Base-by-base conservation (phyloP, 2,888 invertebrate genomes). In the Caenorhabditis sinica region DNA sequence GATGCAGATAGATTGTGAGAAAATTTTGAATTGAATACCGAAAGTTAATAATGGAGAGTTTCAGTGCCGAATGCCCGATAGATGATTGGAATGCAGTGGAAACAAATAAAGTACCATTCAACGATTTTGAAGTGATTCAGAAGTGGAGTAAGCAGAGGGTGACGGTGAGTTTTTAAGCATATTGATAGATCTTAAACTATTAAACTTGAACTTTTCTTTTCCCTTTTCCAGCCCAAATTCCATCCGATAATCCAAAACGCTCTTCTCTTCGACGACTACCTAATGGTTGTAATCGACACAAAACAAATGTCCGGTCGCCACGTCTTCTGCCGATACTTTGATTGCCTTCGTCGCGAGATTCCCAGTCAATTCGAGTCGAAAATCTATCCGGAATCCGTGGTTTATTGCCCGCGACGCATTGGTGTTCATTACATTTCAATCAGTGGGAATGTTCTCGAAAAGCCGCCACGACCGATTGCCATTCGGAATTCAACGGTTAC, bases 341-440 rank as follows among this genome's bases (percentile, higher is more conserved):
- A 77, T 61, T 77, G 77, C 30, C 60, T 61, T 23, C 77, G 77
- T 1, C 68, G 69, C 25, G 77, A 77, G 69, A 77, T 77, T 69
- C 77, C 68, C 45, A 68, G 60, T 33, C 69, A 68, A 53, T 77
- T 69, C 61, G 77, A 68, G 68, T 77, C 77, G 68, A 68, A 60
- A 61, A 69, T 77, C 77, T 69, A 69, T 63, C 77, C 77, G 61
- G 77, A 77, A 63, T 68, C 77, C 9, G 61, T 69, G 51, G 77
- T 69, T 61, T 77, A 77, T 69, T 77, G 77, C 40, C 69, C 69
- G 40, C 60, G 77, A 68, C 68, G 77, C 13, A 40, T 61, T 40
- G 77, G 77, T 43, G 77, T 69, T 28, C 60, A 61, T 28, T 77
- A 60, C 40, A 45, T 77, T 8, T 60, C 77, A n/a, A 45, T 77